Percentiles rank a stretch among this genome's conserved stretches.
Evolutionary conservation across 2,797 vertebrate species (phyloP).

Genomic region (Decapterus maruadsi): DNA sequence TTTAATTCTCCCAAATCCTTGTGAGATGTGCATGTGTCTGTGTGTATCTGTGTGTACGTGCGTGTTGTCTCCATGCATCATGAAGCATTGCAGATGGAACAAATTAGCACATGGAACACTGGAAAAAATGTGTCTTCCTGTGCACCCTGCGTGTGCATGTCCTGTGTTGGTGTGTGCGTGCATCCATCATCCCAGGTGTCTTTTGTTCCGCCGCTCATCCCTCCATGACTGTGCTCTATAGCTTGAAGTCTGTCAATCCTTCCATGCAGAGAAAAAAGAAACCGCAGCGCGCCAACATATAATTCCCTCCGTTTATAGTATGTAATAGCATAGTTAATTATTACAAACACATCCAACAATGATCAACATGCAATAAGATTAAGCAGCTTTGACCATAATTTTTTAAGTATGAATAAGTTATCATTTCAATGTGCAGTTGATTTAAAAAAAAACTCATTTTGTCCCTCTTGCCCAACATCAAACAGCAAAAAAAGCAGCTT

Average conservation of each 20-base stretch:
- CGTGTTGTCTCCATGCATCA: constrained; percentile 44
- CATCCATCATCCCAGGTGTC: constrained; percentile 58
- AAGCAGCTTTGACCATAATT: background rate
- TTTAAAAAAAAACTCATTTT: background rate
- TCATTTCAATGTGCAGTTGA: background rate
- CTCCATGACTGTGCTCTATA: constrained; percentile 27
- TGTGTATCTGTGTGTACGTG: constrained; percentile 5
- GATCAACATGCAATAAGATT: background rate
- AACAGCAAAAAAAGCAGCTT: background rate
- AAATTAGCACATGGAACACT: constrained; percentile 57
- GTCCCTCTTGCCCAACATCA: background rate
- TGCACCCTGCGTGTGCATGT: constrained; percentile 11
- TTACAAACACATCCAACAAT: background rate
- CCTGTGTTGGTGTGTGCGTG: constrained; percentile 26
- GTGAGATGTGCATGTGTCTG: constrained; percentile 23
- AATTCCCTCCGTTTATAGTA: background rate
- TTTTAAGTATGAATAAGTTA: background rate
- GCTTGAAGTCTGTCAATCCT: constrained; percentile 71
- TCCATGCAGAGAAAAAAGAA: constrained; percentile 38
- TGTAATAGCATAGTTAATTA: background rate
- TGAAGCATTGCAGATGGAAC: constrained; percentile 65
- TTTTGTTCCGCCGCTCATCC: constrained; percentile 58
- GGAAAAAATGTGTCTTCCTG: constrained; percentile 36
- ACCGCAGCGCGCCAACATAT: constrained; percentile 20
- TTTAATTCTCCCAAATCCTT: constrained; percentile 39